Percentiles rank a stretch among this genome's conserved stretches.
phyloP scores from a whole-genome alignment of 2,113 vertebrate genomes.

The Brienomyrus longianalis region DNA sequence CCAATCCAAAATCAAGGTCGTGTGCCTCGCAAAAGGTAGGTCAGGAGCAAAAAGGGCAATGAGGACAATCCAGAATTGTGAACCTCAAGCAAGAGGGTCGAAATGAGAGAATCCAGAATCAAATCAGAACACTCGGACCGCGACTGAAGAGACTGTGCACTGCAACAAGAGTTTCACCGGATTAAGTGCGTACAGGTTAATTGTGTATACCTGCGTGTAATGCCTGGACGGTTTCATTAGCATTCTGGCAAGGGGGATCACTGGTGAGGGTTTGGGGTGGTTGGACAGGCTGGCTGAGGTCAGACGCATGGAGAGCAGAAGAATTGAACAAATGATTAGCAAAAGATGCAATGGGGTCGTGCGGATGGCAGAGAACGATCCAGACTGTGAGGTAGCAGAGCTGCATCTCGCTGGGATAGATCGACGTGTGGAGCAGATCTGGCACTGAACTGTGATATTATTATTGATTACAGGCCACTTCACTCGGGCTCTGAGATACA shows the following conservation, averaged over 20 bases:
- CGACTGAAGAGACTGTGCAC: background rate
- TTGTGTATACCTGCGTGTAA: background rate
- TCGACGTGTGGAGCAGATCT: background rate
- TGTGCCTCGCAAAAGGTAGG: background rate
- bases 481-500: background rate
- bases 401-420: background rate
- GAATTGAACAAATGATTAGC: background rate
- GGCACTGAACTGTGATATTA: background rate
- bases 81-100: background rate
- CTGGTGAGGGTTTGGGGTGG: background rate
- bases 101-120: background rate
- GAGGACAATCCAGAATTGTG: background rate
- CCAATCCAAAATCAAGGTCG: background rate
- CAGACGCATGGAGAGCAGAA: background rate
- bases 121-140: background rate
- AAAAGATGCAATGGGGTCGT: background rate
- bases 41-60: background rate
- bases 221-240: background rate
- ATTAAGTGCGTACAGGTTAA: background rate
- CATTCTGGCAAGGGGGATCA: background rate
- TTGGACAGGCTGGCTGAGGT: background rate
- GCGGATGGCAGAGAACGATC: background rate
- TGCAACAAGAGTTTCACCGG: background rate
- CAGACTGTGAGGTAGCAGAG: background rate
- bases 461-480: background rate